These are phyloP conservation scores for Lithobates pipiens DNA, from an alignment of 2,797 vertebrate species.

Conservation along the genomic window DNA sequence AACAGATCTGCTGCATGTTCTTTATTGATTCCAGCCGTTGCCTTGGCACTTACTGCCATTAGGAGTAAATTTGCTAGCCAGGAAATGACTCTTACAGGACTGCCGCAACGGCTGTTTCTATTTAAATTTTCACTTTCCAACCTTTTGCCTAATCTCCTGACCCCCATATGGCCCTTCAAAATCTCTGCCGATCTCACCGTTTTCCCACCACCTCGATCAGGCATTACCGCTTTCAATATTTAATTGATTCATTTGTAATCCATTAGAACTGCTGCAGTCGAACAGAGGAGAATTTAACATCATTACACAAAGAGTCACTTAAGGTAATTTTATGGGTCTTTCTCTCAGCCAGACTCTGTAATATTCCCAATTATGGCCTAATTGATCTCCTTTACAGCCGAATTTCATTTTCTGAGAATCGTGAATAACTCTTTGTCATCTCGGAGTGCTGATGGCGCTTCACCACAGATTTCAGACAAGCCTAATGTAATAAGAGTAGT, in stretches of 20 bases:
- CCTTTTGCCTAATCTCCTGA: too few species aligned
- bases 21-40: too few species aligned
- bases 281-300: constrained; percentile 1
- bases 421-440: background rate
- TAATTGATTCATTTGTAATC: constrained; percentile 25
- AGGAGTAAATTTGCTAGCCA: too few species aligned
- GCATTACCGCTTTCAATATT: constrained; percentile 29
- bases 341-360: background rate
- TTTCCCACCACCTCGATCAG: background rate
- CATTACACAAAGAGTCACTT: constrained; percentile 40
- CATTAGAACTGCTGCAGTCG: constrained; percentile 1
- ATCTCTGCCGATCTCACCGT: background rate
- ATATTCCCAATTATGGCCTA: constrained; percentile 28
- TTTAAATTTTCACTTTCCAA: too few species aligned
- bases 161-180: too few species aligned
- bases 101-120: too few species aligned
- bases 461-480: too few species aligned
- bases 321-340: constrained; percentile 47
- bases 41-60: too few species aligned
- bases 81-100: too few species aligned
- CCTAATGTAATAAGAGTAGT: too few species aligned
- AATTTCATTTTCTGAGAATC: constrained; percentile 6
- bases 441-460: background rate
- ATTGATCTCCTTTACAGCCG: constrained; percentile 33
- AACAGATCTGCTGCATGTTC: too few species aligned